Percentiles rank a stretch among this genome's conserved stretches.
phyloP scores from a whole-genome alignment of 2,797 vertebrate species.

The Sardinella longiceps region DNA sequence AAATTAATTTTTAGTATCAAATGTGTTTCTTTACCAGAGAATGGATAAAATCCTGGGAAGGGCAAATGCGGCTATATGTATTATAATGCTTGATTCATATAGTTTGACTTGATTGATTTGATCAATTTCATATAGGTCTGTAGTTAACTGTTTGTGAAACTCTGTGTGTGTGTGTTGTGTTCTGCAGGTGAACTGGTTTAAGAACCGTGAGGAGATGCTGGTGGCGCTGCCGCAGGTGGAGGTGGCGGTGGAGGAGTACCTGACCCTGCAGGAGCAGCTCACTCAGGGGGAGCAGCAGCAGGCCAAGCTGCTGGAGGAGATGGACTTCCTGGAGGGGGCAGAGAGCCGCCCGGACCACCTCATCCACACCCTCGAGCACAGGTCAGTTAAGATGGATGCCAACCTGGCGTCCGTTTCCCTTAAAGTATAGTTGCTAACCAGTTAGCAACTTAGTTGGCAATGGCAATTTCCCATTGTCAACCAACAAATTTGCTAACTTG shows the following conservation, averaged over 20 bases:
- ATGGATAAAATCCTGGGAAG: not conserved
- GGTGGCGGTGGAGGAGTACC: constrained; percentile 87
- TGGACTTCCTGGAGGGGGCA: constrained; percentile 89
- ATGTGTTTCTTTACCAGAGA: not conserved
- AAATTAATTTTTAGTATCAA: no score
- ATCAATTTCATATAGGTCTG: not conserved
- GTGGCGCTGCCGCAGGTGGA: constrained; percentile 91
- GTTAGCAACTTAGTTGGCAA: no score
- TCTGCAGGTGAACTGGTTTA: constrained; percentile 96
- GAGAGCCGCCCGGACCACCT: constrained; percentile 87
- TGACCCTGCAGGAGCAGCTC: constrained; percentile 89
- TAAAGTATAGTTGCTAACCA: no score
- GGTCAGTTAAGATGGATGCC: constrained; percentile 54
- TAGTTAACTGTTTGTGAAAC: not conserved
- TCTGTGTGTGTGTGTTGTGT: not conserved
- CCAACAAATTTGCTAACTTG: no score
- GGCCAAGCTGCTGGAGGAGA: constrained; percentile 89
- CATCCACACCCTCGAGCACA: constrained; percentile 89
- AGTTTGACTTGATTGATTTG: no score
- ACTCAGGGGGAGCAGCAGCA: constrained; percentile 90
- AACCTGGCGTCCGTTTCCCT: not conserved
- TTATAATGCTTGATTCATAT: no score
- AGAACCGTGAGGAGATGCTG: constrained; percentile 97
- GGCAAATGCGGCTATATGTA: no score
- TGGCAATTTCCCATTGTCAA: no score